Base-by-base conservation (phyloP, 2,113 vertebrate genomes). In the Dromiciops gliroides region DNA sequence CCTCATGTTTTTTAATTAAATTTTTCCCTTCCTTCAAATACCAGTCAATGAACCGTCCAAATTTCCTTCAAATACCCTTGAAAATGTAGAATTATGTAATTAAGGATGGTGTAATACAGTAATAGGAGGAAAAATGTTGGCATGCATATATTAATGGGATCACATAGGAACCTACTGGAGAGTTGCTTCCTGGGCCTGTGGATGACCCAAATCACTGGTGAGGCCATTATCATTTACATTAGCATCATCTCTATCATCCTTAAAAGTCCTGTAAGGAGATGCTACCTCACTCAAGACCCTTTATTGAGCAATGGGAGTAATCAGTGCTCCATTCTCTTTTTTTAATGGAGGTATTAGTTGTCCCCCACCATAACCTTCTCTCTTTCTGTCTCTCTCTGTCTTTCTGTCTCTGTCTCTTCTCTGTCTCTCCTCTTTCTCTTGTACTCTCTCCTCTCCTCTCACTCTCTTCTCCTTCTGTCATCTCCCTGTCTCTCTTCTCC, bases 41-140 rank as follows among this genome's bases (percentile, higher is more conserved):
- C 95, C 97, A 98, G 97, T 97, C 98, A 98, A 98, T 8, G 98
- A 98, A 98, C 96, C 98, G 44, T 98, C 97, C 96, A 92, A 96
- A 94, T 98, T 99, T 98, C 98, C 97, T 98, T 97, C 98, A 98
- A 98, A 98, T 95, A 98, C 97, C 98, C 98, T 99, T 98, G 98
- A 98, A 98, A 98, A 96, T 4, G 53, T 96, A 94, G 98, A 97
- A 97, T 96, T 96, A 92, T 97, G 98, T 97, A 97, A 97, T 96
- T 83, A 91, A 96, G 96, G 0, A 0, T 23, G 1, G 93, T 5
- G 26, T 97, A 92, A 95, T 47, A 93, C 96, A 92, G 94, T 89
- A 96, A 89, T 26, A 94, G 49, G 93, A 89, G 24, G 53, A 88
- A 93, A 96, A 97, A 94, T 60, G 51, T 90, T 95, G 26, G 91